Evolutionary conservation across 1,140 invertebrate species (phyloP), one percentile per base, ranked within the genome.

Genomic region (Plectrocnemia conspersa): DNA sequence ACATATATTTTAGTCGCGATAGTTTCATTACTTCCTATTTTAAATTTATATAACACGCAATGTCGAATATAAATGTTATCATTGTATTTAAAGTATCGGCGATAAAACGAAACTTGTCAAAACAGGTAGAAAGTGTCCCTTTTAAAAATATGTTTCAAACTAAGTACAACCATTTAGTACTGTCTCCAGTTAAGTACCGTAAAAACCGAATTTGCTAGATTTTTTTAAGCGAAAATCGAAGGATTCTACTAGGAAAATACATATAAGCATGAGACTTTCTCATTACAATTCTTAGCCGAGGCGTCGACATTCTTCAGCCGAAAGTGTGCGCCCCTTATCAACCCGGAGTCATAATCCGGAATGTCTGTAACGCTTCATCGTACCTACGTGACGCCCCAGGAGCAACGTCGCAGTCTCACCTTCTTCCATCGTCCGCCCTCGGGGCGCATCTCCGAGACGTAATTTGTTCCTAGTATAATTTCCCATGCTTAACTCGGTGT

Each of bases 391-490:
- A 60, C 58, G 47, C 47, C 32, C 13, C 41, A 19, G 9, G 7
- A 18, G 5, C 5, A 5, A 38, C 44, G n/a, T 27, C 13, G 7
- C 18, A 15, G 29, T 47, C 44, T 23, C 44, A 29, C 44, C 25
- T 27, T 45, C 42, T 27, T 15, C 44, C 33, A 29, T n/a, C 10
- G 13, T 22, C 13, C 7, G 23, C 40, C 13, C 21, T 22, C 3
- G 9, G 40, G 42, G 42, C 21, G 38, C 18, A 24, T 10, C 42
- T 16, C 42, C 19, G 15, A n/a, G 29, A 50, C 65, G 72, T 71
- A 73, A 72, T 72, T 70, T 65, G 65, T 68, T 64, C 66, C n/a
- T n/a, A n/a, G 67, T 72, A 72, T 73, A 72, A 73, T 72, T 70
- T 68, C 63, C 66, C 64, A 70, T 71, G 66, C 66, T 72, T 71